Base-by-base conservation (phyloP, 1,140 invertebrate genomes). In the Daktulosphaira vitifoliae region DNA sequence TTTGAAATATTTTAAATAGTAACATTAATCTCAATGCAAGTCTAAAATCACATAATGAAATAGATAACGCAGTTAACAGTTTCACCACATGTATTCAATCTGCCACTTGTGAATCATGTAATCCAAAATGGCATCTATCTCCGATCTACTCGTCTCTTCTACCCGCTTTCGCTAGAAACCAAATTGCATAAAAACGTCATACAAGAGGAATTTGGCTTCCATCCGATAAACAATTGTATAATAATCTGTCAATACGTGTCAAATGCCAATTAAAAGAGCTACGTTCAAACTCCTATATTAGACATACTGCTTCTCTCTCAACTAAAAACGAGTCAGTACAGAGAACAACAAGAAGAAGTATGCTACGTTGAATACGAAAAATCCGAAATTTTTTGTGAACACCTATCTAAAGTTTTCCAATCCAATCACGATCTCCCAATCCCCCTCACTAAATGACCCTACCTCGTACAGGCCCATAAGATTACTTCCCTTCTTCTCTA, bases 41-140 rank as follows among this genome's bases (percentile, higher is more conserved):
- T 29, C 22, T 65, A 48, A 65, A 65, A 65, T 26, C 59, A 3
- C 9, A 7, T 16, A 44, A 48, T 13, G 2, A 65, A 2, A 15
- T 48, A n/a, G 59, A 65, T 48, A 22, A 46, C 7, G 11, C 56
- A 6, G 37, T 39, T 16, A 3, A 62, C 3, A 6, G 20, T n/a
- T 20, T 62, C 3, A 42, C 18, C 3, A 8, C 4, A 25, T 7
- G 16, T 13, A 42, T 62, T 15, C 39, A 62, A 42, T 18, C 4
- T 37, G 56, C 56, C 3, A 15, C 39, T 16, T 25, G 15, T 5
- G 3, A 48, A 7, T 33, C 56, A 13, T 7, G 25, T 15, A 33
- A 3, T 4, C 26, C 33, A 8, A 48, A 48, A 33, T 49, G 3
- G 15, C 37, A 62, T 8, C 15, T 8, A 48, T 3, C 49, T 2